phyloP scores from a whole-genome alignment of 2,797 vertebrate species.

The Myoxocephalus aenaeus region DNA sequence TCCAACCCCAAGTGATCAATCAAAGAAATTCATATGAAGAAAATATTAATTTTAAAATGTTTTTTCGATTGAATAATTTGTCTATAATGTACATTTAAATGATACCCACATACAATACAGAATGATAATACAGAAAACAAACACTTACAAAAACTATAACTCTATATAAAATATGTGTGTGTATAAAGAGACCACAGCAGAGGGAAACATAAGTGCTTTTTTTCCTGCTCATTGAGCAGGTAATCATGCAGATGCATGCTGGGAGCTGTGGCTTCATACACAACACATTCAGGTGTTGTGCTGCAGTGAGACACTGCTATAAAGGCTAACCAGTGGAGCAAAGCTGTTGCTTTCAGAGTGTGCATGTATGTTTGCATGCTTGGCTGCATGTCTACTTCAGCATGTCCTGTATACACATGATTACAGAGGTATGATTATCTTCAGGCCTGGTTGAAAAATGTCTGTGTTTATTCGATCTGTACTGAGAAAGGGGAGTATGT shows the following conservation, averaged over 20 bases:
- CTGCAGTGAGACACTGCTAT: background rate
- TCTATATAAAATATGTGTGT: background rate
- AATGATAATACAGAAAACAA: background rate
- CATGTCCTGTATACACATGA: background rate
- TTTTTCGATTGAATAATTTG: background rate
- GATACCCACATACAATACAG: background rate
- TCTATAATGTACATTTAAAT: no score
- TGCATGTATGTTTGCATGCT: constrained; percentile 31
- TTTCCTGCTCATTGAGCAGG: constrained; percentile 18
- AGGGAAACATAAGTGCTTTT: background rate
- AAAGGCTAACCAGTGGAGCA: constrained; percentile 9
- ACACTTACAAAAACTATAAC: background rate
- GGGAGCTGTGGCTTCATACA: constrained; percentile 2
- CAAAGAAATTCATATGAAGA: background rate
- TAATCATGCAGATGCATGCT: constrained; percentile 25
- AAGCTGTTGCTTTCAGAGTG: background rate
- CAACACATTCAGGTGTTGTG: background rate
- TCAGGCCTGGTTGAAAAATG: background rate
- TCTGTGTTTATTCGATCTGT: background rate
- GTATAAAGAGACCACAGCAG: background rate
- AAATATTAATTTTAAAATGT: background rate
- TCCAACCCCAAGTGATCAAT: background rate
- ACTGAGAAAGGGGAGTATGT: background rate
- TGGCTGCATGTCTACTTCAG: constrained; percentile 19
- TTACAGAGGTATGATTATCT: constrained; percentile 17